These are phyloP conservation scores for Bursaphelenchus mucronatus DNA, from an alignment of 1,140 invertebrate genomes.

Conservation along the genomic window DNA sequence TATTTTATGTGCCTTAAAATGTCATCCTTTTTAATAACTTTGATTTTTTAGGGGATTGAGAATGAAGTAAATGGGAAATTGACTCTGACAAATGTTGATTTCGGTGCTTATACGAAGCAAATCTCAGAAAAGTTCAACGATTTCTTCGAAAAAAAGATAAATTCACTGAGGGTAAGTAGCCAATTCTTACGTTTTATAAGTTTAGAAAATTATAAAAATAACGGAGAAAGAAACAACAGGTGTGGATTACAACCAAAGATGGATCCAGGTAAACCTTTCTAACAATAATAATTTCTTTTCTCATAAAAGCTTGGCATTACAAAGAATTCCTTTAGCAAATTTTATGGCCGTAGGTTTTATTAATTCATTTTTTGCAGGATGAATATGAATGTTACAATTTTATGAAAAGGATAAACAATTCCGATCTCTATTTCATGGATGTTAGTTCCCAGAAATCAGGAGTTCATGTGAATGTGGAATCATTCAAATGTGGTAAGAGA, in stretches of 20 bases:
- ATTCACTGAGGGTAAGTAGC: not conserved
- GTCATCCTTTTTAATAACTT: not conserved
- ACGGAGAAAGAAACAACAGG: slow-evolving; percentile 1
- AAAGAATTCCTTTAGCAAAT: not conserved
- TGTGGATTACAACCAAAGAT: not conserved
- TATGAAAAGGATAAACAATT: slow-evolving; percentile 2
- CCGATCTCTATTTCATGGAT: not conserved
- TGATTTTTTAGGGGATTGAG: slow-evolving; percentile 1
- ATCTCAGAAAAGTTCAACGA: slow-evolving; percentile 2
- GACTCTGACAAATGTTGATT: not conserved
- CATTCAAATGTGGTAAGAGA: slow-evolving; percentile 6
- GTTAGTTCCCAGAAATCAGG: not conserved
- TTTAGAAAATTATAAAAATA: slow-evolving; percentile 4
- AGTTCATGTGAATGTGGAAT: slow-evolving; percentile 11
- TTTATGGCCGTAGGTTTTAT: not conserved
- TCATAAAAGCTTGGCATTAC: too few species aligned
- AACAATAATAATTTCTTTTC: too few species aligned
- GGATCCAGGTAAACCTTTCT: not conserved
- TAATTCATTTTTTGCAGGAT: not conserved
- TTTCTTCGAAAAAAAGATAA: slow-evolving; percentile 6
- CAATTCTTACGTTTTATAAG: too few species aligned
- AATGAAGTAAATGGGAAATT: slow-evolving; percentile 3
- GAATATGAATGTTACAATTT: slow-evolving; percentile 6
- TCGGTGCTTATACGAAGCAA: not conserved
- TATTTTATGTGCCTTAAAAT: too few species aligned